Evolutionary conservation across 2,797 vertebrate genomes (phyloP).

Genomic region (Coregonus sp.): DNA sequence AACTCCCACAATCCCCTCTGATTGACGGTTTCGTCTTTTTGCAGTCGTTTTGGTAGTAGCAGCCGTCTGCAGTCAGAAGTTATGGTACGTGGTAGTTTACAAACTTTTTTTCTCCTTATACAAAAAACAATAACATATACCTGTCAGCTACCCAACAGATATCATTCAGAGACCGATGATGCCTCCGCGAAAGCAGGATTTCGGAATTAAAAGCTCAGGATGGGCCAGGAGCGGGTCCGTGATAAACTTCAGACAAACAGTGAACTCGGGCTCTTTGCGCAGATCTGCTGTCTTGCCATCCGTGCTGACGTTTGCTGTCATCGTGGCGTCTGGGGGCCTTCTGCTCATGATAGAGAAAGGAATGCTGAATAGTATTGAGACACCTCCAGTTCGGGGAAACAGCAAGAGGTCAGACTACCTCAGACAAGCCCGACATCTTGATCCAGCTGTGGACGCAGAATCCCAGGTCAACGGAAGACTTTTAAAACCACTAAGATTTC

Average conservation of each 20-base stretch:
- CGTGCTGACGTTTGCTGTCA: conserved; percentile 92
- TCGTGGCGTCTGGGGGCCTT: conserved; percentile 95
- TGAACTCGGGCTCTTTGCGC: conserved; percentile 54
- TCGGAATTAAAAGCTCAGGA: conserved; percentile 44
- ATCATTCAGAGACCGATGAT: conserved; percentile 42
- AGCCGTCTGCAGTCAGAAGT: not conserved
- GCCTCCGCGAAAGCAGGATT: conserved; percentile 64
- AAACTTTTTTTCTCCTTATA: not conserved
- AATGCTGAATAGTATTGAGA: conserved; percentile 86
- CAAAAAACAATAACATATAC: not conserved
- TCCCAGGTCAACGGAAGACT: conserved; percentile 68
- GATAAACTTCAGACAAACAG: conserved; percentile 53
- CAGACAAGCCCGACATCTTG: conserved; percentile 23
- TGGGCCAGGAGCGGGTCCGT: conserved; percentile 51
- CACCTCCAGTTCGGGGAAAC: conserved; percentile 74
- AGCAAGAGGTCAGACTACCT: conserved; percentile 41
- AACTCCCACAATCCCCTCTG: conserved; percentile 26
- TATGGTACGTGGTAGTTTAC: conserved; percentile 48
- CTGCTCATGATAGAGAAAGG: conserved; percentile 95
- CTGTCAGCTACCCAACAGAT: not conserved
- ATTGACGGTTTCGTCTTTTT: not conserved
- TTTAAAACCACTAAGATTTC: not conserved
- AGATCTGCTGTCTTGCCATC: conserved; percentile 84
- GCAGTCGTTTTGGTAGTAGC: not conserved
- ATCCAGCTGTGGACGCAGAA: conserved; percentile 72